Percentiles rank a stretch among this genome's conserved stretches.
These are phyloP conservation scores for Ornithorhynchus anatinus DNA, from an alignment of 2,113 vertebrate species.

Conservation along the genomic window DNA sequence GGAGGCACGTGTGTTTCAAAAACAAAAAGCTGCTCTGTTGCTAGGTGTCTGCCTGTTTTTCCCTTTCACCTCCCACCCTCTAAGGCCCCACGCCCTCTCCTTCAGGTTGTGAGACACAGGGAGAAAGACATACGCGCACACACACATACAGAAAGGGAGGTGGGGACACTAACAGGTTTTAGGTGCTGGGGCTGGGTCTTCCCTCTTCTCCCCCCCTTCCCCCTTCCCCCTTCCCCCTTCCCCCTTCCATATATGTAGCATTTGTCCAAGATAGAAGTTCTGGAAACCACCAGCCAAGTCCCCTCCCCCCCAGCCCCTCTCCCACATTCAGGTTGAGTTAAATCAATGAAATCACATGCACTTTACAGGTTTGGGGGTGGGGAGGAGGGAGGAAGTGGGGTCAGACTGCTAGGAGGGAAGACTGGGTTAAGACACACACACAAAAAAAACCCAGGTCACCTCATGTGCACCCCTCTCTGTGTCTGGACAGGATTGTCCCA, in stretches of 20 bases:
- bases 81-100: too few species aligned
- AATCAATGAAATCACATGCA: constrained; percentile 46
- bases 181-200: constrained; percentile 19
- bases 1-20: too few species aligned
- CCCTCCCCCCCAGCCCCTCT: not conserved
- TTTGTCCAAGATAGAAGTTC: constrained; percentile 76
- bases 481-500: not conserved
- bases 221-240: not conserved
- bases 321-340: constrained; percentile 37
- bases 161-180: constrained; percentile 13
- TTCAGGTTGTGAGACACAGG: too few species aligned
- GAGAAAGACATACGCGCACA: too few species aligned
- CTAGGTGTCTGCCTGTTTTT: too few species aligned
- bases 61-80: too few species aligned
- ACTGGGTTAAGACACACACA: not conserved
- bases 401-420: not conserved
- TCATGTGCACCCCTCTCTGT: not conserved
- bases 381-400: not conserved
- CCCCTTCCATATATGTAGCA: constrained; percentile 88
- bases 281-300: not conserved
- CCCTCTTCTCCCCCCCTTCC: not conserved
- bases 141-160: too few species aligned
- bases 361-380: constrained; percentile 52
- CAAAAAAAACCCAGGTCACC: not conserved
- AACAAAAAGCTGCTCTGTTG: too few species aligned